Base-by-base conservation (phyloP, 2,888 invertebrate species). In the Thecocarcelia acutangulata region DNA sequence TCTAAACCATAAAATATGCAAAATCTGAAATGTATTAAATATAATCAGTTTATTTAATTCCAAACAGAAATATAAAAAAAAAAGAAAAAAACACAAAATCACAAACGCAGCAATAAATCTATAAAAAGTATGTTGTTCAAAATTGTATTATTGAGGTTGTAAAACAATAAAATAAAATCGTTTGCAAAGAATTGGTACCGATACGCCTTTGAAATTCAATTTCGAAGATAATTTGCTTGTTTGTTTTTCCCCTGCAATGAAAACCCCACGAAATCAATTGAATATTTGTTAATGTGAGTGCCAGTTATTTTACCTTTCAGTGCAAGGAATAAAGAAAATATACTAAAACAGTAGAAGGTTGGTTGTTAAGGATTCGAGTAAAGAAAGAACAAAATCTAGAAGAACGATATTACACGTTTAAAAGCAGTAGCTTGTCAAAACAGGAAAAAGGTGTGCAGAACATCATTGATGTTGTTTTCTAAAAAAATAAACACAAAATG, bases 131-230 rank as follows among this genome's bases (percentile, higher is more conserved):
- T 68, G 72, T 40, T 64, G 68, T 56, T 73, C 21, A 59, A 59
- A 64, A 44, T 70, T 78, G 64, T 82, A 82, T 78, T 78, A 74
- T 70, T 74, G 58, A 74, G 80, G 84, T 87, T 86, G 89, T 88
- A 87, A 87, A 89, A 89, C 90, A 89, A 90, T 90, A 89, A 33
- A 90, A 90, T 87, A 88, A 86, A 87, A 87, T 87, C 89, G 90
- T 90, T 89, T 87, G 89, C 89, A 89, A 85, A 87, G 89, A 68
- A 69, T 80, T 61, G 50, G 28, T 82, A 78, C 64, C 69, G 59
- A 74, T 70, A 82, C 77, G 87, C 83, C 84, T 80, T 78, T 73
- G 76, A 83, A 83, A 85, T 84, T 84, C 83, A 84, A 85, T 84
- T 84, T 80, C 84, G 72, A 79, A 77, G 75, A 84, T 83, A 83